Base-by-base conservation (phyloP, 2,888 invertebrate species). In the Apodemia hepburni region DNA sequence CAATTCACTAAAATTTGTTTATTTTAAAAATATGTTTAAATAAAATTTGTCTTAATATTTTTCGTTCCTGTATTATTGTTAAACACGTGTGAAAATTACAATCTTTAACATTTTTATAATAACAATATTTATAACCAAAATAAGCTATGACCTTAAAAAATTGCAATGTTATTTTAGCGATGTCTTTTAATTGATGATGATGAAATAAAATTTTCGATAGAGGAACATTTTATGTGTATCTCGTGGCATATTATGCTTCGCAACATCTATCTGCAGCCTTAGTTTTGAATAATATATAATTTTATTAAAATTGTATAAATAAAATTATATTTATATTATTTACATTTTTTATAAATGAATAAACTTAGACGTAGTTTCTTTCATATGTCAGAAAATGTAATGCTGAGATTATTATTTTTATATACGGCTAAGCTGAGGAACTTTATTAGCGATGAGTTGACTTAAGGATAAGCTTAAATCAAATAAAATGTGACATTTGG, bases 401-500 rank as follows among this genome's bases (percentile, higher is more conserved):
- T 72, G 72, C 69, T 67, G 73, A 74, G 75, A 73, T 71, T 71
- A 29, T 74, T 73, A 73, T 58, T 64, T 61, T 57, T 60, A 59
- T 65, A 49, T 84, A 72, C 71, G 72, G 80, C 80, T 81, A 80
- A 71, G 78, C 66, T 72, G 74, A 81, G 78, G 76, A 54, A 54
- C 54, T 54, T 54, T 15, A 22, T 27, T 54, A 27, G 22, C 27
- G 12, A 54, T 54, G 54, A 54, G 54, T 80, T 74, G 18, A 58
- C 51, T 76, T 69, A 70, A 77, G 65, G 64, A 63, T 64, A 64
- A 65, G 57, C 58, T 60, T 76, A 75, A 79, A 74, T 65, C 68
- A 76, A 78, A 79, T 75, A 73, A 77, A 77, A 80, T 79, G 54
- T 74, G 73, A 85, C 67, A 85, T 89, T 91, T 91, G 90, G 90